Evolutionary conservation across 2,888 invertebrate genomes (phyloP), one percentile per base, ranked within the genome.

Genomic region (Catocala fraxini): DNA sequence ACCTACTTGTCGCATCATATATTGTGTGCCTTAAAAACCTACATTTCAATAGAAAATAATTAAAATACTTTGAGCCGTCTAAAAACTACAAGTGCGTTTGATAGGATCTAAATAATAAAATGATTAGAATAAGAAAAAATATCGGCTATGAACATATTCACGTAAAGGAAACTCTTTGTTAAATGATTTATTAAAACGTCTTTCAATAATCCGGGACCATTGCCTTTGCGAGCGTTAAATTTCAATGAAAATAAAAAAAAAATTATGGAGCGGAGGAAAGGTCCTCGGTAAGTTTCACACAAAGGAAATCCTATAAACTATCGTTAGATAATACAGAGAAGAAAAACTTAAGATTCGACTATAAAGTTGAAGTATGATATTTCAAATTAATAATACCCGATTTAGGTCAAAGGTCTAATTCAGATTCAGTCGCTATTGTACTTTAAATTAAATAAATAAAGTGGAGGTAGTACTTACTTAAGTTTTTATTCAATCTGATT

Each of bases 181-280:
- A 55, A 65, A 77, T 83, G 81, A 82, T 80, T 81, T 83, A 83
- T 82, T 73, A 74, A 43, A 72, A 80, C 63, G 72, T 66, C 65
- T 79, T 68, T 75, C 72, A 71, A 73, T 77, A 75, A 81, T 77
- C 75, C 73, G 61, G 65, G 71, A 67, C 59, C 76, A 71, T 73
- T 79, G 73, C 78, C 67, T 72, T 63, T 64, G 67, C 51, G 57
- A 69, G 74, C 75, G 76, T 76, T 73, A 84, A 84, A 80, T 81
- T 82, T 81, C 76, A 68, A 75, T 79, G 74, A 74, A 81, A 35
- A 45, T 78, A 77, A 57, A 55, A 71, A 77, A 75, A 82, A 77
- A 76, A 75, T 71, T 73, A 75, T 68, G 61, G 61, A 64, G 60
- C 59, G 53, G 56, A 63, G 61, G 61, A 70, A 73, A 57, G 54